Percentiles rank a stretch among this genome's conserved stretches.
phyloP scores from a whole-genome alignment of 1,140 invertebrate genomes.

The Coelopa frigida region DNA sequence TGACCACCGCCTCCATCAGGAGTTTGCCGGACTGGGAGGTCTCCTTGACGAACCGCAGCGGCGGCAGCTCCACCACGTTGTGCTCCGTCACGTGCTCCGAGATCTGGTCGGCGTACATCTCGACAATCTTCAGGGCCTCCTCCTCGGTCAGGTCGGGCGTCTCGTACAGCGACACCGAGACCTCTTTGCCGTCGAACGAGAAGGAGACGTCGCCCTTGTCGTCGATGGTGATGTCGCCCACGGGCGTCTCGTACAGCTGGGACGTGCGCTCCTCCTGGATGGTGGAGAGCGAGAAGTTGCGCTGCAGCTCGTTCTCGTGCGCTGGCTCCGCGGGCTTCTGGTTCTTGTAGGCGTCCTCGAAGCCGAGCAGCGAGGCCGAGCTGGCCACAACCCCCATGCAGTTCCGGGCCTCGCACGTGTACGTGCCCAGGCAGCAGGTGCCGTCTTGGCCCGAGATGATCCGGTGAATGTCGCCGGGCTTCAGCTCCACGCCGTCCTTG shows the following conservation, averaged over 20 bases:
- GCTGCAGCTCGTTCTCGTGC: slow-evolving; percentile 50
- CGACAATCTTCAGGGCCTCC: slow-evolving; percentile 82
- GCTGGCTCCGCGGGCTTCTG: slow-evolving; percentile 43
- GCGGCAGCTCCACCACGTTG: slow-evolving; percentile 80
- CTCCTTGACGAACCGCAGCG: slow-evolving; percentile 80
- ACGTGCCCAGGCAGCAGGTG: slow-evolving; percentile 83
- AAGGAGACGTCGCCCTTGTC: slow-evolving; percentile 79
- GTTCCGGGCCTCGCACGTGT: slow-evolving; percentile 87
- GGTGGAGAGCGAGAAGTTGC: slow-evolving; percentile 76
- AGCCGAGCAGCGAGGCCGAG: slow-evolving; percentile 78
- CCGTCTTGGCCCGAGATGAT: slow-evolving; percentile 85
- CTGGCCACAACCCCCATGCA: slow-evolving; percentile 86
- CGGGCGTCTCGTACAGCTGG: slow-evolving; percentile 74
- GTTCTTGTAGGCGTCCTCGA: slow-evolving; percentile 62
- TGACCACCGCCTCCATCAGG: slow-evolving; percentile 83
- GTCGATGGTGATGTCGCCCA: slow-evolving; percentile 67
- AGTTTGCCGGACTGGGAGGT: slow-evolving; percentile 78
- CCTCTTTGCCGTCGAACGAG: slow-evolving; percentile 85
- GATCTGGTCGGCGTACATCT: slow-evolving; percentile 88
- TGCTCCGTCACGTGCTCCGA: slow-evolving; percentile 84
- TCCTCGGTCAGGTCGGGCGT: slow-evolving; percentile 86
- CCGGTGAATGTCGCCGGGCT: slow-evolving; percentile 83
- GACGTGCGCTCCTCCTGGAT: slow-evolving; percentile 86
- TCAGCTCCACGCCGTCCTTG: slow-evolving; percentile 81
- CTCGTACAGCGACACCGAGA: slow-evolving; percentile 83